Conservation (phyloP, 1,140 invertebrate species). For the Argopecten irradians region DNA sequence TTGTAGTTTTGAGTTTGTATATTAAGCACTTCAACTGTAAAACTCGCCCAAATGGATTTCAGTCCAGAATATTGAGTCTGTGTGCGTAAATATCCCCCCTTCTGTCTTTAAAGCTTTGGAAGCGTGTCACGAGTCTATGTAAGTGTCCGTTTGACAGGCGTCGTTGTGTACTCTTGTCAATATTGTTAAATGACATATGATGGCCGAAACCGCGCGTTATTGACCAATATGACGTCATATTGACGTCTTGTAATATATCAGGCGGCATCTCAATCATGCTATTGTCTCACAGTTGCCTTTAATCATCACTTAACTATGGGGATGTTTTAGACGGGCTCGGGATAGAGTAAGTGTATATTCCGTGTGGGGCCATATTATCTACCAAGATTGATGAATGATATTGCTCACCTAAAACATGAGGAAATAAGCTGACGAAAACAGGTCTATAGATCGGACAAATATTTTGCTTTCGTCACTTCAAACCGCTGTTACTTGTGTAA, state of each 20-base stretch:
- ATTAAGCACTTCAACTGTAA: not conserved
- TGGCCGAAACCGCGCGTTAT: not conserved
- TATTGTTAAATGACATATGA: not conserved
- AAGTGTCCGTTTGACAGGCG: not conserved
- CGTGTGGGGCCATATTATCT: too few species aligned
- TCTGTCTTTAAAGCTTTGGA: not conserved
- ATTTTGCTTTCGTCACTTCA: too few species aligned
- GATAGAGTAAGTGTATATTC: too few species aligned
- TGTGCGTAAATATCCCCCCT: not conserved
- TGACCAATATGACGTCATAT: conserved; percentile 10
- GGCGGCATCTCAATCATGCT: not conserved
- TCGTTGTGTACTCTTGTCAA: not conserved
- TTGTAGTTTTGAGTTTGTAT: too few species aligned
- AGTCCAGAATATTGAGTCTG: not conserved
- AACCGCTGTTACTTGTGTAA: too few species aligned
- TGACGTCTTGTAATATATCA: not conserved
- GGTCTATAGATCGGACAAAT: too few species aligned
- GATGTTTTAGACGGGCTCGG: too few species aligned
- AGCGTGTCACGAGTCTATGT: not conserved
- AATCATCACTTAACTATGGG: too few species aligned
- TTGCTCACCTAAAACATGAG: too few species aligned
- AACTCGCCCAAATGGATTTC: not conserved
- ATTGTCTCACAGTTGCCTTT: too few species aligned
- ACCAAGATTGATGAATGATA: too few species aligned
- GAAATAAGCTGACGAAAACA: too few species aligned